Evolutionary conservation across 2,888 invertebrate genomes (phyloP), one percentile per base, ranked within the genome.

Genomic region (Rotaria socialis): DNA sequence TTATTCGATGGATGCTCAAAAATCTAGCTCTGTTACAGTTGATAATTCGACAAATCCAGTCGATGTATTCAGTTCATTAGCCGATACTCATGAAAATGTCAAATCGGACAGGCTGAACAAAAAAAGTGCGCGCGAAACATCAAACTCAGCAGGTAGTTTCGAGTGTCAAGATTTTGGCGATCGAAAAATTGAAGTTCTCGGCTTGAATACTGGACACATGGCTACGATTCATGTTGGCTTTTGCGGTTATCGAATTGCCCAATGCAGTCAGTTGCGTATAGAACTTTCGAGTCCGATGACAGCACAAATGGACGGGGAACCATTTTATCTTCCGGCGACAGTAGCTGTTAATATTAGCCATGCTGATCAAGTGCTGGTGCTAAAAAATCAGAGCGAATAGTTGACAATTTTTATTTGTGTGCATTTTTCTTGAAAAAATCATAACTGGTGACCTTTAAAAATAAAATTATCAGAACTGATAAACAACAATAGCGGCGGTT

Each of bases 31-130:
- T 10, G 7, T 22, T 55, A 3, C 55, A 1, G 10, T 3, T 55
- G 1, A 6, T 5, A 55, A 5, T 22, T 55, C 22, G 24, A 8
- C 6, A 24, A 56, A 14, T 56, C 0, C 56, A 24, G 8, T 2
- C 6, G 14, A 24, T 24, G 0, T 10, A 24, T 10, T 22, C 24
- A 8, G 24, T 24, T 56, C 56, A 2, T 5, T 24, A 7, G 8
- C 6, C 8, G 14, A 4, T 24, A 1, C 7, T 8, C 6, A 56
- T 24, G 24, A 56, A 2, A 2, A 7, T 24, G 24, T 1, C 14
- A 56, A 6, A 5, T 1, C 24, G 4, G 1, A 56, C 6, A 24
- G 1, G 0, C 24, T 22, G 0, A 56, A 0, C 8, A 0, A 16
- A 67, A n/a, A 14, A 1, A 41, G 5, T 4, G 35, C 0, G 0